A percentile compares a stretch with the other conserved stretches of the same genome.
These are phyloP conservation scores for Triplophysa tibetana DNA, from an alignment of 2,113 vertebrate genomes.

Conservation along the genomic window DNA sequence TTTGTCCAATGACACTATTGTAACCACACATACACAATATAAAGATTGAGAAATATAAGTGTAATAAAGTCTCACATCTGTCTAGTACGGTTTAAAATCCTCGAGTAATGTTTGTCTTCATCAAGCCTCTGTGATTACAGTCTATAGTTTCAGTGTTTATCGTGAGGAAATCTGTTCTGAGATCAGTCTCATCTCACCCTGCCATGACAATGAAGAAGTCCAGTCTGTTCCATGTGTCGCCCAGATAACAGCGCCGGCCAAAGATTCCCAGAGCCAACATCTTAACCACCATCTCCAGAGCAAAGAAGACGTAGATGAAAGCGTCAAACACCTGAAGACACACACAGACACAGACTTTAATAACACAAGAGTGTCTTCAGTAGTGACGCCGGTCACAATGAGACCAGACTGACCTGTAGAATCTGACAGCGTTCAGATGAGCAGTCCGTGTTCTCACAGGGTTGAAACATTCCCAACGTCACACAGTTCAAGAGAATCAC, in stretches of 20 bases:
- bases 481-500: conserved; percentile 97
- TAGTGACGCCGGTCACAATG: too few relatives aligned
- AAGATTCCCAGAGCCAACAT: conserved; percentile 98
- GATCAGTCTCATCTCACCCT: conserved; percentile 62
- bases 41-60: too few relatives aligned
- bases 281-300: conserved; percentile 97
- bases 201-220: conserved; percentile 99
- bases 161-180: conserved; percentile 4
- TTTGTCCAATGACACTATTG: too few relatives aligned
- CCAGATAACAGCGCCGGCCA: conserved; percentile 92
- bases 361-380: too few relatives aligned
- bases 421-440: conserved; percentile 93
- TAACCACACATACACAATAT: too few relatives aligned
- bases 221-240: conserved; percentile 96
- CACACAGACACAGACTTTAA: neutral
- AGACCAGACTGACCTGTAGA: conserved; percentile 81
- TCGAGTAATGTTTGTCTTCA: too few relatives aligned
- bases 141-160: too few relatives aligned
- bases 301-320: conserved; percentile 86
- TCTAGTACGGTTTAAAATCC: too few relatives aligned
- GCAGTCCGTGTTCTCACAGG: conserved; percentile 96
- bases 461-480: conserved; percentile 97
- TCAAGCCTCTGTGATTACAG: too few relatives aligned
- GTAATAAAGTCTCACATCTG: too few relatives aligned
- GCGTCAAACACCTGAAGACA: conserved; percentile 70